phyloP scores from a whole-genome alignment of 2,113 vertebrate species.

The Formicarius rufipectus region DNA sequence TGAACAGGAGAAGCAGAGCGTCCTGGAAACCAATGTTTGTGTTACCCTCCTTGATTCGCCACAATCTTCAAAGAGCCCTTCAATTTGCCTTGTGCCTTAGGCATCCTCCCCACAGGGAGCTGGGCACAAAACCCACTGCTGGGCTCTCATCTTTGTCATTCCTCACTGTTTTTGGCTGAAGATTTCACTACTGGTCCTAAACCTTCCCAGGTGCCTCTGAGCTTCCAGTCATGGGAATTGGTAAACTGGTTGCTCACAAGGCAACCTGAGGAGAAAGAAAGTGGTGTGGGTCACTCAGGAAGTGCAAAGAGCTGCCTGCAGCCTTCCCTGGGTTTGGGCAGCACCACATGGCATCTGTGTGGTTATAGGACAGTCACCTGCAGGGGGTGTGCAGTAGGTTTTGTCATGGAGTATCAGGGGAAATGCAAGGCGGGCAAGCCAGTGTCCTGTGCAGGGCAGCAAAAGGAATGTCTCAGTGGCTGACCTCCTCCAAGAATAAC shows the following conservation, averaged over 20 bases:
- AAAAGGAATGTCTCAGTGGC: background rate
- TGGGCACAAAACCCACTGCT: background rate
- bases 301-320: background rate
- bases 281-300: background rate
- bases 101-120: background rate
- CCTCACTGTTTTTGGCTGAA: background rate
- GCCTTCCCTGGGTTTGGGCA: background rate
- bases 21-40: background rate
- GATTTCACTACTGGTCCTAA: background rate
- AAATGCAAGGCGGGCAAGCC: background rate
- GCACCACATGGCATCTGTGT: fast-evolving
- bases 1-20: background rate
- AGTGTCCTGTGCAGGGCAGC: background rate
- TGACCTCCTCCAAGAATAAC: background rate
- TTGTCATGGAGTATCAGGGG: background rate
- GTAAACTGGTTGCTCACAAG: fast-evolving
- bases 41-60: background rate
- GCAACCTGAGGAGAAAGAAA: background rate
- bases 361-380: background rate
- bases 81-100: background rate
- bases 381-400: background rate
- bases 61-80: background rate
- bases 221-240: background rate
- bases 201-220: background rate
- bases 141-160: background rate